Conservation (phyloP, 1,140 invertebrate genomes). For the Cryptotermes secundus region DNA sequence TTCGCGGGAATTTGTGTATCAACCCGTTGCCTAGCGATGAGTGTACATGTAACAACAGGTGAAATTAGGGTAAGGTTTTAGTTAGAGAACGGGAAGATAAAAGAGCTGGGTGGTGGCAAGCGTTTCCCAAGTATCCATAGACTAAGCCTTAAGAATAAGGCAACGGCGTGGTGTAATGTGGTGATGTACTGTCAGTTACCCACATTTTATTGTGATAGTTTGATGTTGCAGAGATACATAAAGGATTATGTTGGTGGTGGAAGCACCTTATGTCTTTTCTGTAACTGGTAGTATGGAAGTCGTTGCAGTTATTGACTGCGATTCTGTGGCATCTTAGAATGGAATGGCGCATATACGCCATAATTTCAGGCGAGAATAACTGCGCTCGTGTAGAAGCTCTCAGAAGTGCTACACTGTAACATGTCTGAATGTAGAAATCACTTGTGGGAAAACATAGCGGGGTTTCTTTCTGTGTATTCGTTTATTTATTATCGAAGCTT, state of each 20-base stretch:
- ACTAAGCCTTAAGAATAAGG: neutral
- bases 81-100: too few species aligned
- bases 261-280: neutral
- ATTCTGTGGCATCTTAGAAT: neutral
- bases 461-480: neutral
- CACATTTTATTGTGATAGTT: neutral
- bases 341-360: neutral
- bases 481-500: neutral
- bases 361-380: too few species aligned
- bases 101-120: too few species aligned
- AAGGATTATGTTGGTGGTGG: neutral
- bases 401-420: too few species aligned
- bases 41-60: too few species aligned
- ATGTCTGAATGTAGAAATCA: neutral
- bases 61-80: too few species aligned
- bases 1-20: too few species aligned
- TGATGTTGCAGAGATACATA: neutral
- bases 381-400: too few species aligned
- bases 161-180: neutral
- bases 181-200: neutral
- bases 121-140: too few species aligned
- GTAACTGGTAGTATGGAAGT: neutral
- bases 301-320: neutral
- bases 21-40: too few species aligned
- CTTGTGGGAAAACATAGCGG: neutral